Evolutionary conservation across 2,797 vertebrate species (phyloP), one percentile per base, ranked within the genome.

Genomic region (Mus caroli): DNA sequence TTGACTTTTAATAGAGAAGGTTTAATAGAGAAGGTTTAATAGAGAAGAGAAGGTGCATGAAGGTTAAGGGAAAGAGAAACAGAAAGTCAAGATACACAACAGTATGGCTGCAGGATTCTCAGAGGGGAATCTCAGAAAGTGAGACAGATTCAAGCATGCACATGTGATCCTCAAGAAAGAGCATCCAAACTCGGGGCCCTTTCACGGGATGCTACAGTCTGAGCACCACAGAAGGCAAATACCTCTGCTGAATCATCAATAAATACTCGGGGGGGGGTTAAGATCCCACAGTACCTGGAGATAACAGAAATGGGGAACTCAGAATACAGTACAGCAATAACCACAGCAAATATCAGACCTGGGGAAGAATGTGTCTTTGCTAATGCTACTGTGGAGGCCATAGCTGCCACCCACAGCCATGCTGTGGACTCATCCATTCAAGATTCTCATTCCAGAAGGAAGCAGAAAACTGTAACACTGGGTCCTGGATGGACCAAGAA

Each of bases 381-480:
- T 9, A 15, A 28, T 7, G 6, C 14, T 54, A 50, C 40, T 6
- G 15, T 6, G 22, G 19, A 60, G 7, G 4, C 37, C 64, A 19
- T 22, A 7, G 24, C 8, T 10, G 28, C 6, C 40, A 58, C 0
- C 1, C 22, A 3, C 12, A 2, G 62, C 62, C 71, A 24, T 0
- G 15, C 14, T 31, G 22, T 4, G 0, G 15, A 26, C 2, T 58
- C 22, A 52, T 20, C 46, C 28, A 60, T 34, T 6, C 19, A 54
- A 54, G 34, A 54, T 14, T 54, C 56, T 73, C 52, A 62, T 19
- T 43, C 43, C 26, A 58, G 50, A 50, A 50, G 50, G 50, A 50
- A 50, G 50, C 50, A 11, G 28, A 26, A 9, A 8, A 12, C 6
- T 4, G 4, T 0, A n/a, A n/a, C 40, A 24, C 13, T 28, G 83